These are phyloP conservation scores for Hestina assimilis DNA, from an alignment of 1,140 invertebrate species.

Conservation along the genomic window DNA sequence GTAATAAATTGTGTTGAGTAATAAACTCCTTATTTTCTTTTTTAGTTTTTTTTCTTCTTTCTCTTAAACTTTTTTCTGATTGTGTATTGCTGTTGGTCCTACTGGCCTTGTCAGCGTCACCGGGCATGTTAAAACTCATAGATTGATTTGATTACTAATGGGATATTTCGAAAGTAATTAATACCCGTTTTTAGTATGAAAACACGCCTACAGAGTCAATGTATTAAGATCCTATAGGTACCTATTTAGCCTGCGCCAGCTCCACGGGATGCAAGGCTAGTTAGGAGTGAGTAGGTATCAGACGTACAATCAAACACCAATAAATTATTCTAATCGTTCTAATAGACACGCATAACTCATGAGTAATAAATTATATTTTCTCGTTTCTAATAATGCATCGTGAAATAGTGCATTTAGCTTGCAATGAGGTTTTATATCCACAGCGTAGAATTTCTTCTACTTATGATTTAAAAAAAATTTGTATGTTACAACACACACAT, in stretches of 20 bases:
- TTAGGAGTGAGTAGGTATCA: conserved; percentile 25
- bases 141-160: background rate
- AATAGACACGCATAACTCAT: conserved; percentile 32
- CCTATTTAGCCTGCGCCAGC: conserved; percentile 7
- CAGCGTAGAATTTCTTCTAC: background rate
- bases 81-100: too few relatives aligned
- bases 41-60: too few relatives aligned
- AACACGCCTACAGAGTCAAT: background rate
- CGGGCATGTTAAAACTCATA: too few relatives aligned
- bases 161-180: background rate
- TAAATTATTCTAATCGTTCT: conserved; percentile 40
- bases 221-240: conserved; percentile 4
- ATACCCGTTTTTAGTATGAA: background rate
- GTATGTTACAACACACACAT: too few relatives aligned
- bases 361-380: conserved; percentile 34
- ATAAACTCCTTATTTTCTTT: too few relatives aligned
- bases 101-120: too few relatives aligned
- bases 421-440: background rate
- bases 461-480: background rate
- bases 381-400: conserved; percentile 29
- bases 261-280: conserved; percentile 12
- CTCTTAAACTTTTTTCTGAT: too few relatives aligned
- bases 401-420: conserved; percentile 23
- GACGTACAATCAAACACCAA: conserved; percentile 31
- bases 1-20: too few relatives aligned